phyloP scores from a whole-genome alignment of 2,888 invertebrate genomes.

The Phorcus lineatus region DNA sequence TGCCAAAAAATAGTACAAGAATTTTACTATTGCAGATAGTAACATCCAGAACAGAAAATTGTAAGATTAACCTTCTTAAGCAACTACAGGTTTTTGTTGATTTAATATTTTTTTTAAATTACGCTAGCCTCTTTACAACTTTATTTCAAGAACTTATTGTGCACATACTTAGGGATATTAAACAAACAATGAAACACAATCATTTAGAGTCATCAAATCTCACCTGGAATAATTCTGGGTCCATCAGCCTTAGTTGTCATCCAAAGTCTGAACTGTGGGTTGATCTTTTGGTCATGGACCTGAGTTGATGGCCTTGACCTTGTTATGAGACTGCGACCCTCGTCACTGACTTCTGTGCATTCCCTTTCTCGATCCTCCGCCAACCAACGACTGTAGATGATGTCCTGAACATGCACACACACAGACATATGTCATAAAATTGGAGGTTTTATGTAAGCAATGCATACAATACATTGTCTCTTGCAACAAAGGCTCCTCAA shows the following conservation, averaged over 20 bases:
- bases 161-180: too few species aligned
- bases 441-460: neutral
- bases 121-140: too few species aligned
- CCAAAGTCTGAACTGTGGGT: slow-evolving; percentile 70
- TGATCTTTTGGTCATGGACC: slow-evolving; percentile 41
- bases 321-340: slow-evolving; percentile 55
- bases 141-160: too few species aligned
- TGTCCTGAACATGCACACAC: slow-evolving; percentile 45
- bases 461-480: too few species aligned
- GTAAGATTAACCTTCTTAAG: too few species aligned
- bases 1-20: too few species aligned
- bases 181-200: too few species aligned
- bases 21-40: too few species aligned
- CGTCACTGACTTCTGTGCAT: slow-evolving; percentile 48
- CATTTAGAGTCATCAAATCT: neutral
- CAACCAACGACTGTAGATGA: slow-evolving; percentile 56
- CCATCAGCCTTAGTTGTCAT: slow-evolving; percentile 65
- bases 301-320: slow-evolving; percentile 44
- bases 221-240: slow-evolving; percentile 68
- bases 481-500: neutral
- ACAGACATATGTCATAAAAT: neutral
- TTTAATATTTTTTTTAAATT: too few species aligned
- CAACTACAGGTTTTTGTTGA: too few species aligned
- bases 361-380: slow-evolving; percentile 16
- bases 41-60: too few species aligned